Conservation (phyloP, 2,113 vertebrate species). For the Serilophus lunatus region DNA sequence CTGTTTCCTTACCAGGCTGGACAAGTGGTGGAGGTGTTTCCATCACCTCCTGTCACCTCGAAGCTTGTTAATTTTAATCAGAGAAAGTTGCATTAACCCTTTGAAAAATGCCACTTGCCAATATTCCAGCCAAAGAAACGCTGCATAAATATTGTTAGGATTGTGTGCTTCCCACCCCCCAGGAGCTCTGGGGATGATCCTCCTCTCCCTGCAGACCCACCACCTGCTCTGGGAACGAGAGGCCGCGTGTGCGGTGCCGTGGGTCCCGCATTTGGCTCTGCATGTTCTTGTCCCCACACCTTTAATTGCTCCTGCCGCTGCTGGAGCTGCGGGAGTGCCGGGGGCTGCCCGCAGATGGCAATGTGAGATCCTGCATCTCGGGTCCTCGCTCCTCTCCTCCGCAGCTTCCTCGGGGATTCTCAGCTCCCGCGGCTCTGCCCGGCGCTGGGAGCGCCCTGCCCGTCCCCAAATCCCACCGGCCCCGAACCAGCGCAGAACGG, state of each 20-base stretch:
- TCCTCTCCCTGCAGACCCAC: background rate
- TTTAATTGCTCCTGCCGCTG: no score
- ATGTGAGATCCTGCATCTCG: background rate
- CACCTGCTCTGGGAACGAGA: background rate
- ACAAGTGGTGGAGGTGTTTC: background rate
- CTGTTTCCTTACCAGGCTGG: background rate
- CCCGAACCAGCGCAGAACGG: no score
- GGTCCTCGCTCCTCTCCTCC: no score
- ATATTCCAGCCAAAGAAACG: background rate
- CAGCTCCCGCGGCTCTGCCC: background rate
- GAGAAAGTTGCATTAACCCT: background rate
- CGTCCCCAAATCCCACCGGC: no score
- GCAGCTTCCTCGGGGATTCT: background rate
- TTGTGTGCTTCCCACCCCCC: background rate
- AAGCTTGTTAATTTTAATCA: background rate
- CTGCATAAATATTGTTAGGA: background rate
- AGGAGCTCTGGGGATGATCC: background rate
- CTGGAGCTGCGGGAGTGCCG: background rate
- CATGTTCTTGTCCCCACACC: no score
- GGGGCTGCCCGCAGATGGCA: constrained; percentile 48
- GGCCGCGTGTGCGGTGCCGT: fast-evolving
- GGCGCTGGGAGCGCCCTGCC: no score
- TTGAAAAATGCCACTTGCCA: background rate
- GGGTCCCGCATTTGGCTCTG: no score
- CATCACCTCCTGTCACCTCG: background rate